Evolutionary conservation across 1,140 invertebrate species (phyloP).

Genomic region (Drosophila pectinifera): DNA sequence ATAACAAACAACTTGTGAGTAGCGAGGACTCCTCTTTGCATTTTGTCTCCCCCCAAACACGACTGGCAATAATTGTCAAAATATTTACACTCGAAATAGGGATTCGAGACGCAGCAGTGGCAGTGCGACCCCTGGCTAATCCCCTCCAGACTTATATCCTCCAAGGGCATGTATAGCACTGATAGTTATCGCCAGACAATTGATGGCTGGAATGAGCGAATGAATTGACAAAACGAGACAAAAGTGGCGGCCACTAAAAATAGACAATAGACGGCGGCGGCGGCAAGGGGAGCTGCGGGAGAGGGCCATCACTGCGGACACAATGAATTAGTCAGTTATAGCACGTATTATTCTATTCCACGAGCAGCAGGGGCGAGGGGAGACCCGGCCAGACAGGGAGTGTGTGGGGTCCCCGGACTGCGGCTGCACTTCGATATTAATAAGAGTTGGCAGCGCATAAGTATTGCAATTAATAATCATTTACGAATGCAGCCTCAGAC

Average conservation of each 20-base stretch:
- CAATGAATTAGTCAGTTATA: conserved; percentile 78
- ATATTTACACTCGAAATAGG: conserved; percentile 53
- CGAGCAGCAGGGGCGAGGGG: not conserved
- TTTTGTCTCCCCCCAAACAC: conserved; percentile 20
- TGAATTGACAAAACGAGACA: conserved; percentile 69
- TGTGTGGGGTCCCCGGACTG: conserved; percentile 57
- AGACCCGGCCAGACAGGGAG: not conserved
- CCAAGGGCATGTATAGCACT: conserved; percentile 19
- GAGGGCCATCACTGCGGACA: conserved; percentile 26
- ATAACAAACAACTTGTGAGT: conserved; percentile 4
- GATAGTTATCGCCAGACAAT: conserved; percentile 63
- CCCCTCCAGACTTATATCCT: conserved; percentile 29
- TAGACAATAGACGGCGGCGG: conserved; percentile 56
- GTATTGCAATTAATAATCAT: conserved; percentile 80
- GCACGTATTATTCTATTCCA: conserved; percentile 51
- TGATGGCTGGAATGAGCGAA: conserved; percentile 59
- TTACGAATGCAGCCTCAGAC: conserved; percentile 52
- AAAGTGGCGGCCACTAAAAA: conserved; percentile 74
- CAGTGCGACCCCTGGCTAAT: conserved; percentile 24
- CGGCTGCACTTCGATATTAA: conserved; percentile 49
- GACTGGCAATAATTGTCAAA: conserved; percentile 61
- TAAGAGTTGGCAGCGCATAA: conserved; percentile 45
- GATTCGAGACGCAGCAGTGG: conserved; percentile 7
- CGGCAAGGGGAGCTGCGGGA: not conserved
- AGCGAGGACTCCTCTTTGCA: not conserved